phyloP scores from a whole-genome alignment of 2,113 vertebrate species.

The Platichthys stellatus region DNA sequence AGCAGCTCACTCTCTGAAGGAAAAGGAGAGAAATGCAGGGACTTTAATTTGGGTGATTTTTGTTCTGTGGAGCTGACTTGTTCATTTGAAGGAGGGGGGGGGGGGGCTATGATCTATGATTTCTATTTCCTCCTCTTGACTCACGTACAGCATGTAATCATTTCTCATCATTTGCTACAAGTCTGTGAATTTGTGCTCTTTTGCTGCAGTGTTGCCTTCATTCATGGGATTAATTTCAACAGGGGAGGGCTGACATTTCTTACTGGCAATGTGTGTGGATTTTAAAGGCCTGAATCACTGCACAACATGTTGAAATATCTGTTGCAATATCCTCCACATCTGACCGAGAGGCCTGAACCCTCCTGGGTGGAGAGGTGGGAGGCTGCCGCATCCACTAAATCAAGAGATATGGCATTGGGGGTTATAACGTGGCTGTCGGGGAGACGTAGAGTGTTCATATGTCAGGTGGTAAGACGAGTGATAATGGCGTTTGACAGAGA shows the following conservation, averaged over 20 bases:
- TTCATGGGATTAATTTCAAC: conserved; percentile 17
- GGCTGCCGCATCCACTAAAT: conserved; percentile 58
- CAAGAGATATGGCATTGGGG: conserved; percentile 47
- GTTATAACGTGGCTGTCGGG: conserved; percentile 51
- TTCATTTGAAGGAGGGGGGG: not conserved
- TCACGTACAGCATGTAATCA: not conserved
- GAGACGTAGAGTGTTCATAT: conserved; percentile 68
- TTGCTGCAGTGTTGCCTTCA: not conserved
- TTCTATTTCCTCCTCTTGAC: no score
- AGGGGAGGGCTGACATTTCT: not conserved
- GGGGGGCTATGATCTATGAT: no score
- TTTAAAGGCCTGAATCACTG: conserved; percentile 54
- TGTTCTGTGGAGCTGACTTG: not conserved
- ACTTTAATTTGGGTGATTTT: not conserved
- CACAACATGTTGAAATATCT: conserved; percentile 70
- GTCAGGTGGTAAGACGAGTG: conserved; percentile 71
- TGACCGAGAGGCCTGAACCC: conserved; percentile 44
- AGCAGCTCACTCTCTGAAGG: not conserved
- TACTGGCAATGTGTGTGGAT: conserved; percentile 13
- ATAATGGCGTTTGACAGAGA: conserved; percentile 77
- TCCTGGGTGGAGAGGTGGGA: conserved; percentile 33
- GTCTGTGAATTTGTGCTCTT: not conserved
- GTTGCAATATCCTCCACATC: conserved; percentile 67
- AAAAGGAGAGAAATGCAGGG: no score
- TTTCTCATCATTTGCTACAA: not conserved